These are phyloP conservation scores for Chrosomus eos DNA, from an alignment of 2,797 vertebrate species.

Conservation along the genomic window DNA sequence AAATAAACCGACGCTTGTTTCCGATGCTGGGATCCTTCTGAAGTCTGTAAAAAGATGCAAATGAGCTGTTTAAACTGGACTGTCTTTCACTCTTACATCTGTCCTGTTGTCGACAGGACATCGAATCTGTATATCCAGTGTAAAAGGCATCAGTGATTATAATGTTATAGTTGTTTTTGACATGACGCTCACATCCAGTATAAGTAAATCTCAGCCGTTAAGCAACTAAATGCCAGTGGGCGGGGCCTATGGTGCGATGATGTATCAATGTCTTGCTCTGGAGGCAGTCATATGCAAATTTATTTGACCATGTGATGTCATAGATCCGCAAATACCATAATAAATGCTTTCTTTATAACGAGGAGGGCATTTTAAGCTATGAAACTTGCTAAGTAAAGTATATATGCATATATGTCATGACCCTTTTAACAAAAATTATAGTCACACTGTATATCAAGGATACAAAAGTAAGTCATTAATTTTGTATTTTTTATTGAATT, in stretches of 20 bases:
- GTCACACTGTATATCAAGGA: background rate
- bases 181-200: background rate
- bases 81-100: background rate
- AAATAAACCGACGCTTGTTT: background rate
- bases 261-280: background rate
- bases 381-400: no score
- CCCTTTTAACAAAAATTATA: background rate
- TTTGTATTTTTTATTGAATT: background rate
- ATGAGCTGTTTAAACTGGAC: background rate
- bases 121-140: background rate
- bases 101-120: background rate
- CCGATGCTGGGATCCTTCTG: background rate
- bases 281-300: background rate
- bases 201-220: background rate
- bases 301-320: background rate
- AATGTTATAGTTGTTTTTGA: background rate
- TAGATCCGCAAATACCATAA: background rate
- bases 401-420: background rate
- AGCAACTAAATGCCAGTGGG: no score
- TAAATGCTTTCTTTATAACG: background rate
- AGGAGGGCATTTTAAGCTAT: background rate
- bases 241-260: background rate
- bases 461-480: background rate
- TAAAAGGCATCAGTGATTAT: background rate
- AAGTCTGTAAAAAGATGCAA: background rate